Evolutionary conservation across 2,888 invertebrate genomes (phyloP), one percentile per base, ranked within the genome.

Genomic region (Strigamia transsilvanica): DNA sequence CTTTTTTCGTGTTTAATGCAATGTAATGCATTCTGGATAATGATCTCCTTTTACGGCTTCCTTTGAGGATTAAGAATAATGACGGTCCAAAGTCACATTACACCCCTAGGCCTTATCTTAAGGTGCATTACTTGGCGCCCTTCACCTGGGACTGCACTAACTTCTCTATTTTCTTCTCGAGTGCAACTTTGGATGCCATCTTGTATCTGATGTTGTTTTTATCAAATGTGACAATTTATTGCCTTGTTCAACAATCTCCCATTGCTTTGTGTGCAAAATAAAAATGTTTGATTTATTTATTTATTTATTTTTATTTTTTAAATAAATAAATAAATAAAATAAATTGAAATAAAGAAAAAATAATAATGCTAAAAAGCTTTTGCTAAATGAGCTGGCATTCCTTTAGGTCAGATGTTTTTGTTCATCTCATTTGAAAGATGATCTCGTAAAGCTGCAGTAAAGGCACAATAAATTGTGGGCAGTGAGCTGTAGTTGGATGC

Each of bases 381-480:
- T 38, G 38, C 9, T 51, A 51, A 18, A 51, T 18, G 18, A 18
- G n/a, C 51, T 51, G 51, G 51, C 51, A 18, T 51, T 15, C 15
- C 12, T 66, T 23, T 66, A n/a, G 61, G 21, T 66, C 21, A 21
- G 21, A 21, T 66, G 61, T 21, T 66, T 66, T 66, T 66, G 61
- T 66, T 23, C 21, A 21, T 66, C 23, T 21, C 21, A 66, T 66
- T 66, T 66, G 61, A 66, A 66, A 66, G 61, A 21, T 66, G 61
- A 66, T n/a, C 21, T 66, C 61, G 21, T 66, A 66, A 66, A 66
- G 23, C 21, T 66, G 21, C 18, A 23, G 61, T 66, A 80, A 80
- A n/a, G 42, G 80, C 80, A 15, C 80, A 80, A 80, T 80, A 80
- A 80, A 80, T 80, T 80, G 38, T 38, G 80, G 80, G 80, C 41